Evolutionary conservation across 2,888 invertebrate genomes (phyloP).

Genomic region (Glyphotaelius pellucidus): DNA sequence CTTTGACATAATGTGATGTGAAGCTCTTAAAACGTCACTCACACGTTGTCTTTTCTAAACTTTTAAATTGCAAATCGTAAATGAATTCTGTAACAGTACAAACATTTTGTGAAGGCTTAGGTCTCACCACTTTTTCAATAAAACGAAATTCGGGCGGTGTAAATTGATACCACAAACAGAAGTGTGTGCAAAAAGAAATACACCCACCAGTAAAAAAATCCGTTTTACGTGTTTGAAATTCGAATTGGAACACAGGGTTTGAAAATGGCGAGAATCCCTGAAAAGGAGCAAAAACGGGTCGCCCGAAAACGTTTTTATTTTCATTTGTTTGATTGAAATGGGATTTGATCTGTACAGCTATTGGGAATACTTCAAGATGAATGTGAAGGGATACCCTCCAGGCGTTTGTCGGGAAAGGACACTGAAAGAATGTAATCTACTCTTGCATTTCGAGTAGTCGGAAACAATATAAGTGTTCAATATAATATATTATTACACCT

Average conservation of each 20-base stretch:
- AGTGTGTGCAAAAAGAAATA: conserved; percentile 42
- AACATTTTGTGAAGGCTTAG: neutral
- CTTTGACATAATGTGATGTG: neutral
- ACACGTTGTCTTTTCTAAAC: neutral
- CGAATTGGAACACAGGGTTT: conserved; percentile 53
- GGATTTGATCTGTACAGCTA: conserved; percentile 53
- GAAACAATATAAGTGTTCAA: neutral
- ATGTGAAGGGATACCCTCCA: conserved; percentile 5
- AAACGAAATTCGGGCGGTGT: conserved; percentile 36
- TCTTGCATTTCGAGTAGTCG: neutral
- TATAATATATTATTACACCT: neutral
- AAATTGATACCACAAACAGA: conserved; percentile 48
- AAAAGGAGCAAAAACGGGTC: conserved; percentile 15
- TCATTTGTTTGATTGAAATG: conserved; percentile 63
- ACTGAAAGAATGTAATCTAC: conserved; percentile 6
- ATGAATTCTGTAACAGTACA: neutral
- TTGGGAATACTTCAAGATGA: conserved; percentile 29
- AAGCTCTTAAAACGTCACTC: neutral
- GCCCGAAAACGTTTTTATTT: conserved; percentile 57
- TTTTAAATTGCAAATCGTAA: neutral
- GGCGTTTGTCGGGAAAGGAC: neutral
- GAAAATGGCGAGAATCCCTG: conserved; percentile 27
- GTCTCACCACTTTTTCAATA: conserved; percentile 34
- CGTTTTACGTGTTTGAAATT: conserved; percentile 58
- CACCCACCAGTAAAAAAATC: conserved; percentile 43